Evolutionary conservation across 2,797 vertebrate genomes (phyloP).

Genomic region (Thaleichthys pacificus): DNA sequence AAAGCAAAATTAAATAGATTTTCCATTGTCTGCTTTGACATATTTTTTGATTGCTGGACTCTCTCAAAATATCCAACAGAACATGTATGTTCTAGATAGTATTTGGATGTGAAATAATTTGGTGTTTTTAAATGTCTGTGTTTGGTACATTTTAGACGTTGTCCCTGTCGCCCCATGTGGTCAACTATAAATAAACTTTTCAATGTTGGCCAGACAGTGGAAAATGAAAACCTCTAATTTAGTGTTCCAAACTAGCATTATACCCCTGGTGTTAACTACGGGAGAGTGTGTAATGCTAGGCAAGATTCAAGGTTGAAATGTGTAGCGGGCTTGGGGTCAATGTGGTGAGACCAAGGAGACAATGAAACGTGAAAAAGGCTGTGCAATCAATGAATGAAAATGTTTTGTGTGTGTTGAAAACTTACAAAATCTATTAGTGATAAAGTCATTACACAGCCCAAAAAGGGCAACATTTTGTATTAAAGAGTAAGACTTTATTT

Average conservation of each 20-base stretch:
- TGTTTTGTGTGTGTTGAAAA: background rate
- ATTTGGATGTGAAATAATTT: background rate
- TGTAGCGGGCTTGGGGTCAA: constrained; percentile 39
- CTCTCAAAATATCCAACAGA: too few relatives aligned
- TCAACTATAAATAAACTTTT: too few relatives aligned
- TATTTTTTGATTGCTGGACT: background rate
- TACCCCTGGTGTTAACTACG: constrained; percentile 45
- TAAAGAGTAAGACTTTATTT: constrained; percentile 17
- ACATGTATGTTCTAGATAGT: background rate
- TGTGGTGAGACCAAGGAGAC: constrained; percentile 21
- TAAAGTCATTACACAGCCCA: constrained; percentile 40
- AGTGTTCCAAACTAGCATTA: constrained; percentile 60
- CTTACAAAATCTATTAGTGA: constrained; percentile 19
- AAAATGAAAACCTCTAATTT: constrained; percentile 53
- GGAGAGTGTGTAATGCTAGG: constrained; percentile 38
- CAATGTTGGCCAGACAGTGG: constrained; percentile 20
- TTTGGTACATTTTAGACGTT: background rate
- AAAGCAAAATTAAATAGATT: too few relatives aligned
- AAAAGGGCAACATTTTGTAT: constrained; percentile 22
- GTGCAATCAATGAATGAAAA: constrained; percentile 2
- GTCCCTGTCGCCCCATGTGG: too few relatives aligned
- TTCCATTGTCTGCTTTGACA: too few relatives aligned
- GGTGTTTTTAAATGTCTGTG: background rate
- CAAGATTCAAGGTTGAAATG: constrained; percentile 25
- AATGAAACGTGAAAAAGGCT: constrained; percentile 26